phyloP scores from a whole-genome alignment of 2,113 vertebrate genomes.

The Oreotrochilus melanogaster region DNA sequence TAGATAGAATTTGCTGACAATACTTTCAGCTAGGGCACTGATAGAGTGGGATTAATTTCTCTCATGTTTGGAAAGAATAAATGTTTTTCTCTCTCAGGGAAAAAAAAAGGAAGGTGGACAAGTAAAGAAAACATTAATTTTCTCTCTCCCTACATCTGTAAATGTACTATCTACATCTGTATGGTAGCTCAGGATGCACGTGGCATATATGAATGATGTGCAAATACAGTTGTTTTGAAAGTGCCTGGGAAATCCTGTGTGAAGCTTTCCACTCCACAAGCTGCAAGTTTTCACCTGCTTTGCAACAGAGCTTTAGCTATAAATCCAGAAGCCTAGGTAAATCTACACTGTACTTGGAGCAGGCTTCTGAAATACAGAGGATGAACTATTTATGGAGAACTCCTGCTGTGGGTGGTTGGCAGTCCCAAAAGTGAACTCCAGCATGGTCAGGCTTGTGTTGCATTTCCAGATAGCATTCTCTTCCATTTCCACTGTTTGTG shows the following conservation, averaged over 20 bases:
- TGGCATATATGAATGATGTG: not conserved
- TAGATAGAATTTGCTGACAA: constrained; percentile 61
- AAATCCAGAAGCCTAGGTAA: not conserved
- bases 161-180: not conserved
- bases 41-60: constrained; percentile 32
- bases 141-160: not conserved
- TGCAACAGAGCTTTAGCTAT: not conserved
- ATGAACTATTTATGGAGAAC: not conserved
- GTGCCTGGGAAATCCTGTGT: not conserved
- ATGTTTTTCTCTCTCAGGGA: not conserved
- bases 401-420: not conserved
- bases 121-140: not conserved
- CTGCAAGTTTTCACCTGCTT: not conserved
- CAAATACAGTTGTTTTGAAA: not conserved
- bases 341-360: not conserved
- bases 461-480: not conserved
- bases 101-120: not conserved
- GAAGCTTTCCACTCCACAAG: not conserved
- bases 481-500: not conserved
- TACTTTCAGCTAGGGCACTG: not conserved
- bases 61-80: not conserved
- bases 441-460: not conserved
- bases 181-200: accelerated
- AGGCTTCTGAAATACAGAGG: not conserved
- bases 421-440: not conserved